Percentiles rank a stretch among this genome's conserved stretches.
Evolutionary conservation across 2,797 vertebrate species (phyloP).

Genomic region (Myioborus miniatus): DNA sequence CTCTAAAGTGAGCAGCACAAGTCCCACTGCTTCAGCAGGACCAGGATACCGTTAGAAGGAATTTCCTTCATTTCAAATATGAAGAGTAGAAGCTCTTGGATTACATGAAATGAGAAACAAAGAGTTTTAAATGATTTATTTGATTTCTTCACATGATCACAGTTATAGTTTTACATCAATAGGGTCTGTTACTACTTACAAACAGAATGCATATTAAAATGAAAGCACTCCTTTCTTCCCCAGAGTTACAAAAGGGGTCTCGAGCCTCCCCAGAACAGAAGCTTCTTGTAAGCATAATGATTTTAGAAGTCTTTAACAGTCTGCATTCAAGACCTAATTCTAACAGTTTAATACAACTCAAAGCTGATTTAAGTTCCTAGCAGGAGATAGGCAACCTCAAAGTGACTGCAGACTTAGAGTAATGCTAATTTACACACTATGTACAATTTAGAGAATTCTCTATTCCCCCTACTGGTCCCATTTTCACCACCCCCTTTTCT

Average conservation of each 20-base stretch:
- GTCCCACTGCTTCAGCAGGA: not conserved
- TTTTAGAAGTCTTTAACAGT: constrained; percentile 77
- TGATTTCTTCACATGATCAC: constrained; percentile 90
- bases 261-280: constrained; percentile 79
- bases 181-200: constrained; percentile 88
- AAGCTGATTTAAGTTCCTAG: constrained; percentile 79
- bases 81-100: not conserved
- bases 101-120: constrained; percentile 58
- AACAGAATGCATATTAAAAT: constrained; percentile 90
- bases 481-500: constrained; percentile 42
- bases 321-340: constrained; percentile 78
- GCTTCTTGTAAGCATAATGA: constrained; percentile 74
- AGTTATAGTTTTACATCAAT: constrained; percentile 91
- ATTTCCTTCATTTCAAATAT: not conserved
- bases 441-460: constrained; percentile 78
- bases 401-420: constrained; percentile 77
- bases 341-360: constrained; percentile 76
- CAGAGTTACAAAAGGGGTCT: constrained; percentile 80
- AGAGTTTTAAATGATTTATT: constrained; percentile 89
- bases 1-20: not conserved
- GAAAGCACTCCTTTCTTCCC: constrained; percentile 82
- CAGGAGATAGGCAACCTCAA: constrained; percentile 76
- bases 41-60: not conserved
- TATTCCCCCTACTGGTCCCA: constrained; percentile 63
- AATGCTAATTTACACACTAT: constrained; percentile 84